phyloP scores from a whole-genome alignment of 2,888 invertebrate species.

The Caenorhabditis macrosperma region DNA sequence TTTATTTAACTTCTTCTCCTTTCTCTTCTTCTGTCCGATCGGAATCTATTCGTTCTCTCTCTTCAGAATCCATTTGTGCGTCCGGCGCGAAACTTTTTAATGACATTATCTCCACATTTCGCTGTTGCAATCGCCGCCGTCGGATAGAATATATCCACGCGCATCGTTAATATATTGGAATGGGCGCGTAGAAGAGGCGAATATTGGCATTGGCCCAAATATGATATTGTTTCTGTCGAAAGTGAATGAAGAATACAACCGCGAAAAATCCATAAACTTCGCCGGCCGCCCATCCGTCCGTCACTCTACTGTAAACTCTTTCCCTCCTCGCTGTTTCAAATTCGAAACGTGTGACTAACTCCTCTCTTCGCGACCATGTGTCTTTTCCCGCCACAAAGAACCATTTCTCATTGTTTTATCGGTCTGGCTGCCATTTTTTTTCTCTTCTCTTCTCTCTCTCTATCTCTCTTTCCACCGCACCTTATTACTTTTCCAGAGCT shows the following conservation, averaged over 20 bases:
- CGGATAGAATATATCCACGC: constrained; percentile 14
- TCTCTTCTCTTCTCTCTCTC: constrained; percentile 2
- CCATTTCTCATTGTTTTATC: constrained; percentile 45
- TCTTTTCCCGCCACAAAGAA: constrained; percentile 45
- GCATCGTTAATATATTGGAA: constrained; percentile 42
- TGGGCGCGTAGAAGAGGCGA: constrained; percentile 15
- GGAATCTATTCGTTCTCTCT: constrained; percentile 20
- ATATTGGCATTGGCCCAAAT: constrained; percentile 54
- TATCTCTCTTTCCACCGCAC: neutral
- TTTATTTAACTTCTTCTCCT: constrained; percentile 24
- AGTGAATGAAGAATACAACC: constrained; percentile 32
- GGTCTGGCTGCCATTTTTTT: neutral
- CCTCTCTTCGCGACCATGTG: constrained; percentile 34
- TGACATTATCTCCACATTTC: constrained; percentile 52
- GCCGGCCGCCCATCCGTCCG: neutral
- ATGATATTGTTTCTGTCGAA: constrained; percentile 41
- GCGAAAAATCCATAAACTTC: constrained; percentile 30
- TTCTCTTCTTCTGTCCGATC: constrained; percentile 33
- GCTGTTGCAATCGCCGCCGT: constrained; percentile 15
- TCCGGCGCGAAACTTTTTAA: constrained; percentile 46
- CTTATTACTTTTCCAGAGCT: constrained; percentile 10
- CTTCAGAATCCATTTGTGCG: constrained; percentile 19
- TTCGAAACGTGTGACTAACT: constrained; percentile 35
- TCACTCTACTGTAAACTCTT: constrained; percentile 13
- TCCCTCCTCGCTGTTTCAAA: constrained; percentile 28